A percentile compares a stretch with the other conserved stretches of the same genome.
Evolutionary conservation across 2,113 vertebrate genomes (phyloP).

Genomic region (Felis catus): F.catus_Fca126_mat1.0 CM031417.1:37296001-37296500

Average conservation of each 20-base stretch:
- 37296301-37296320: constrained; percentile 30
- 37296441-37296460: constrained; percentile 18
- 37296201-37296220: no score
- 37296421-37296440: neutral
- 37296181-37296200: neutral
- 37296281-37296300: constrained; percentile 47
- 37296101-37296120: constrained; percentile 41
- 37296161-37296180: neutral
- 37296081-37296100: neutral
- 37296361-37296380: constrained; percentile 31
- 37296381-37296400: constrained; percentile 40
- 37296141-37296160: neutral
- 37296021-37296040: neutral
- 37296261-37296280: constrained; percentile 25
- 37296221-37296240: neutral
- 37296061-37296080: constrained; percentile 32
- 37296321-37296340: constrained; percentile 27
- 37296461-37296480: constrained; percentile 20
- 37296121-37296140: constrained; percentile 43
- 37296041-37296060: neutral
- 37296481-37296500: constrained; percentile 40
- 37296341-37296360: neutral
- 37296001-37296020: neutral
- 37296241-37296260: constrained; percentile 19
- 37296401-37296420: neutral